Percentiles rank a stretch among this genome's conserved stretches.
phyloP scores from a whole-genome alignment of 2,113 vertebrate species.

The Benitochromis conjunctus region DNA sequence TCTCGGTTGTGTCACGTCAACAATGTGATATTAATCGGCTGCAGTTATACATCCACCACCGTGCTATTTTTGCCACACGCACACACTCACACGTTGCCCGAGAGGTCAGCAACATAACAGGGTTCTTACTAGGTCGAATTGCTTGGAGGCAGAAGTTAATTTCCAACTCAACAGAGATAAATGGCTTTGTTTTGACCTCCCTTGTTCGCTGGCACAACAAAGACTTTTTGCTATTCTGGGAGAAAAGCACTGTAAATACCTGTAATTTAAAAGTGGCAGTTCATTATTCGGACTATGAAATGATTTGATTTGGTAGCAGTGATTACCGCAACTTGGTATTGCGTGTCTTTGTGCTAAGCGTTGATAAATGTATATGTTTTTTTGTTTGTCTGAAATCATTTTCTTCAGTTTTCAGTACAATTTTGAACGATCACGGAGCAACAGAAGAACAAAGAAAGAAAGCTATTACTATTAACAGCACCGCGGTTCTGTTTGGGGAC shows the following conservation, averaged over 20 bases:
- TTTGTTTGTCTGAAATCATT: neutral
- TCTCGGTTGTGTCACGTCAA: conserved; percentile 17
- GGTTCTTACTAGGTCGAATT: conserved; percentile 45
- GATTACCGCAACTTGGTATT: neutral
- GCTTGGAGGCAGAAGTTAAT: conserved; percentile 62
- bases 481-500: neutral
- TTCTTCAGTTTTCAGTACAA: neutral
- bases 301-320: neutral
- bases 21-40: conserved; percentile 41
- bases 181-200: conserved; percentile 59
- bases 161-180: conserved; percentile 62
- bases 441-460: neutral
- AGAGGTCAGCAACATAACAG: conserved; percentile 41
- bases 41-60: neutral
- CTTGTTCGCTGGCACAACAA: conserved; percentile 44
- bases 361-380: neutral
- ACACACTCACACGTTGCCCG: conserved; percentile 29
- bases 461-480: neutral
- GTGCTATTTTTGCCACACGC: conserved; percentile 52
- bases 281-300: neutral
- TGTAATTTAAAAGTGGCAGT: conserved; percentile 10
- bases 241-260: neutral
- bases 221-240: conserved; percentile 22
- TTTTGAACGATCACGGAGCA: neutral
- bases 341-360: neutral